Evolutionary conservation across 2,797 vertebrate genomes (phyloP), one percentile per base, ranked within the genome.

Genomic region (Ambastaia sidthimunki): DNA sequence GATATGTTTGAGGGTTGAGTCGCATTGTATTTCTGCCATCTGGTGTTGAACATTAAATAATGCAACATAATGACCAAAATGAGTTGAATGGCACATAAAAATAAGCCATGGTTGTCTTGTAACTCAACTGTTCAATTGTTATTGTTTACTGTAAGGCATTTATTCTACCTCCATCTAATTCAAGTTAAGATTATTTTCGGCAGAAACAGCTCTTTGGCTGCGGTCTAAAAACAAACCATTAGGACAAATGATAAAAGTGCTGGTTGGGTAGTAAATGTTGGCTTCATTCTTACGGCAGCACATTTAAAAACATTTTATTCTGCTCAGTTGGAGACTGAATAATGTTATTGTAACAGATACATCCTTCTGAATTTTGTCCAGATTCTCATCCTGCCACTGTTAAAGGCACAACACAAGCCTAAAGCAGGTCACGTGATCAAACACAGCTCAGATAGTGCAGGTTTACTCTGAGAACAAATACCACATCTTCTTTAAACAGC

Each of bases 21-120:
- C 11, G 15, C 57, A 34, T 52, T 12, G 16, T 21, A 37, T 59
- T 18, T 57, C 59, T 68, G 87, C 89, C 92, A 91, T 80, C 92
- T 91, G 85, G 28, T 84, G 92, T 89, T 71, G 66, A 37, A 37
- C 4, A 41, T 41, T 41, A 41, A 52, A 52, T 18, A 16, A 52
- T 52, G 48, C 48, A 52, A 52, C 48, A 18, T 4, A 28, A 28
- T 28, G 28, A 52, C 16, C 3, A 52, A 52, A 2, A 52, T 52
- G 3, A 16, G 1, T 52, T 7, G 1, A 52, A 18, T 11, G 47
- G 13, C 47, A 48, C 13, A 48, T 16, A 13, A 18, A 50, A 52
- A 52, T 52, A 52, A 3, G n/a, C 47, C 47, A 48, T 48, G 47
- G 47, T 48, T 48, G 3, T 48, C 13, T 15, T 48, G 16, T 48